Evolutionary conservation across 1,140 invertebrate genomes (phyloP), one percentile per base, ranked within the genome.

Genomic region (Macrotrachela quadricornifera): DNA sequence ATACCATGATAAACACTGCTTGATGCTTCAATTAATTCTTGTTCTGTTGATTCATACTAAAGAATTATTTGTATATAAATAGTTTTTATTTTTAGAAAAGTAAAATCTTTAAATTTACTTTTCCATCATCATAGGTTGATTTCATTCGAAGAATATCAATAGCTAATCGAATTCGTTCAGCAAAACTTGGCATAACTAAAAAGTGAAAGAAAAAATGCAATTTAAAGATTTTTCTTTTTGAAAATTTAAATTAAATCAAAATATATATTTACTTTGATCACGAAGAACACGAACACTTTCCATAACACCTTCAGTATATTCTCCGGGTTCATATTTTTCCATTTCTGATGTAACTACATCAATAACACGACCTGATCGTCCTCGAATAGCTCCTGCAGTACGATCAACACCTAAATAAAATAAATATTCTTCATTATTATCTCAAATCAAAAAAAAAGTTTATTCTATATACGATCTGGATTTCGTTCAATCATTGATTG

Each of bases 1-100:
- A 97, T 88, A 1, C 87, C 90, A 70, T 96, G 88, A 65, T 96
- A 94, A 10, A 99, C 88, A n/a, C 94, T 72, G 48, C 86, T 74
- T 3, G 88, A 91, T 0, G 91, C 88, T 70, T 95, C 90, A 60
- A 97, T 94, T 64, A 96, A 95, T 70, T 95, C 88, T 73, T 95
- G 48, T 14, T 54, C 46, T 15, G 46, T 44, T 47, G 14, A 17
- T 13, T 46, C 45, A 30, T 4, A 30, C 21, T 30, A 30, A 30
- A 30, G 8, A 30, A 30, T 30, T 2, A 30, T 4, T 30, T 4
- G 21, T 4, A 30, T 4, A 30, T 30, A 2, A 30, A 30, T 4
- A 8, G 21, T 4, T 30, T 30, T 30, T 30, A 30, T 4, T n/a
- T n/a, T n/a, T n/a, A n/a, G n/a, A n/a, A 4, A 30, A 30, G 8